Evolutionary conservation across 2,888 invertebrate species (phyloP).

Genomic region (Chaitophorus viminalis): DNA sequence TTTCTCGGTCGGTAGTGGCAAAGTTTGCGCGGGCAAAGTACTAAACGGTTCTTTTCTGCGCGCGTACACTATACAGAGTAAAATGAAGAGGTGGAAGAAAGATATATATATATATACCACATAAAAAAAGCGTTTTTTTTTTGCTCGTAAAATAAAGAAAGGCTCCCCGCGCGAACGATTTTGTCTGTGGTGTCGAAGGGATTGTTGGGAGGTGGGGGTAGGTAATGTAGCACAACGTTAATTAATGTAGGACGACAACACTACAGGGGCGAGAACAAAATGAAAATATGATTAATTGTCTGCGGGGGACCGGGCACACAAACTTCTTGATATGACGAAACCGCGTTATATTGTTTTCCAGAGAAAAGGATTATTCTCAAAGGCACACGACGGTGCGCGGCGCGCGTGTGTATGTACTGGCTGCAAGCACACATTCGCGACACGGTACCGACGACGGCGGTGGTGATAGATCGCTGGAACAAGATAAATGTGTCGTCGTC

Average conservation of each 20-base stretch:
- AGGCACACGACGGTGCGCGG: slow-evolving; percentile 7
- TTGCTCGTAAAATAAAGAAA: background rate
- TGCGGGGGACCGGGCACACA: background rate
- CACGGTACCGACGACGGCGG: background rate
- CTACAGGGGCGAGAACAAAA: slow-evolving; percentile 44
- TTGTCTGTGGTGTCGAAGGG: background rate
- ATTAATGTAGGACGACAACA: slow-evolving; percentile 60
- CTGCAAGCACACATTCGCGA: too few relatives aligned
- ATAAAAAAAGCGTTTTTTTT: background rate
- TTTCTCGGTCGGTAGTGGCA: background rate
- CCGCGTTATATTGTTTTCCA: slow-evolving; percentile 55
- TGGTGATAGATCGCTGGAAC: slow-evolving; percentile 53
- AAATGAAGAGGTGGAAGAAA: background rate
- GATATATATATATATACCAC: background rate
- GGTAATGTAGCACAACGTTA: slow-evolving; percentile 52
- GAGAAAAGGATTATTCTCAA: slow-evolving; percentile 59
- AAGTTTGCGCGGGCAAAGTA: background rate
- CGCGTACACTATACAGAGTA: background rate
- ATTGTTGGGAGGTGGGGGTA: background rate
- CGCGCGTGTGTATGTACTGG: too few relatives aligned
- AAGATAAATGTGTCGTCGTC: slow-evolving; percentile 44
- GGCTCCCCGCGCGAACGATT: background rate
- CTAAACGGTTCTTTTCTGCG: slow-evolving; percentile 23
- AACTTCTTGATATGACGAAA: slow-evolving; percentile 56
- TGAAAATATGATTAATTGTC: slow-evolving; percentile 60